Evolutionary conservation across 2,113 vertebrate species (phyloP).

Genomic region (Cyprinodon tularosa): DNA sequence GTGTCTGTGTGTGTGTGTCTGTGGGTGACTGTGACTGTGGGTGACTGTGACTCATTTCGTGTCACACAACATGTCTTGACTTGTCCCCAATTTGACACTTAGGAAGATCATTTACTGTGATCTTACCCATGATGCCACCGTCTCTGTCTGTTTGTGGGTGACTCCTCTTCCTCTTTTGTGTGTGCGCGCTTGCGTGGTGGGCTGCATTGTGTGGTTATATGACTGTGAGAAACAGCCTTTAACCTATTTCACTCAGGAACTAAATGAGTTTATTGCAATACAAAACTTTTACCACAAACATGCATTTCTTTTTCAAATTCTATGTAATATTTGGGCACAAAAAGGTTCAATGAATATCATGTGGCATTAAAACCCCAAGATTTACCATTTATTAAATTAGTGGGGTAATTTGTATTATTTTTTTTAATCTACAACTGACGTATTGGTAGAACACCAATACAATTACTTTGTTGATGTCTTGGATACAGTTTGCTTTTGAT

Average conservation of each 20-base stretch:
- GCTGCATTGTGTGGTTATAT: constrained; percentile 16
- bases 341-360: neutral
- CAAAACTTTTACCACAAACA: neutral
- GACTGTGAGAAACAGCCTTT: constrained; percentile 50
- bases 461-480: neutral
- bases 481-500: neutral
- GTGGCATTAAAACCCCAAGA: neutral
- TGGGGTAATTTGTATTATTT: neutral
- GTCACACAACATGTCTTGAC: constrained; percentile 63
- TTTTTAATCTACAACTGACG: neutral
- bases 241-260: constrained; percentile 19
- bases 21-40: constrained; percentile 28
- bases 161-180: constrained; percentile 19
- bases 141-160: constrained; percentile 30
- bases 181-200: constrained; percentile 3
- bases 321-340: neutral
- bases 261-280: neutral
- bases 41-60: constrained; percentile 46
- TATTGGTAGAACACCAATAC: neutral
- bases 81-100: constrained; percentile 71
- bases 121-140: constrained; percentile 68
- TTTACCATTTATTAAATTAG: too few relatives aligned
- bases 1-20: constrained; percentile 4
- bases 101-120: constrained; percentile 47
- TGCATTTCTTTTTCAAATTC: neutral